These are phyloP conservation scores for Urosaurus nigricauda DNA, from an alignment of 2,797 vertebrate genomes.

Conservation along the genomic window DNA sequence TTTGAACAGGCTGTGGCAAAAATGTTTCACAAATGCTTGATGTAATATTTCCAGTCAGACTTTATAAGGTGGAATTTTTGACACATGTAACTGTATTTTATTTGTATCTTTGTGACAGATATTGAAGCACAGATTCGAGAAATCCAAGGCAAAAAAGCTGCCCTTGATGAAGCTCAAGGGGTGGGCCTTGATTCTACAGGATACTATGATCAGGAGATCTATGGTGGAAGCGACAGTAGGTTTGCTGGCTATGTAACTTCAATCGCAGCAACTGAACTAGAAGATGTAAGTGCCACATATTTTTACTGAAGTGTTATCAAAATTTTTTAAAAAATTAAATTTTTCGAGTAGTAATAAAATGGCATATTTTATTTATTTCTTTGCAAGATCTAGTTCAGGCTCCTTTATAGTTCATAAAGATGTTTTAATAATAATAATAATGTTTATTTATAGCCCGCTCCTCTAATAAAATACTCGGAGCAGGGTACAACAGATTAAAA, in stretches of 20 bases:
- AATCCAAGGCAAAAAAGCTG: slow-evolving; percentile 97
- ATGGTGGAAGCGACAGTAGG: slow-evolving; percentile 96
- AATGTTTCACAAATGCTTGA: background rate
- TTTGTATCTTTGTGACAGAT: slow-evolving; percentile 75
- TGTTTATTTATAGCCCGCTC: too few species aligned
- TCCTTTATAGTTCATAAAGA: background rate
- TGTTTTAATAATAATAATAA: too few species aligned
- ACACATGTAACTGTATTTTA: background rate
- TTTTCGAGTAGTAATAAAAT: background rate
- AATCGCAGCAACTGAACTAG: slow-evolving; percentile 97
- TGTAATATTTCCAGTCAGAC: background rate
- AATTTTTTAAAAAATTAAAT: background rate
- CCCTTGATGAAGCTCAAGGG: slow-evolving; percentile 92
- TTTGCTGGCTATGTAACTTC: slow-evolving; percentile 98
- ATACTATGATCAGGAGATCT: slow-evolving; percentile 97
- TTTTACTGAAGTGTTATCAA: background rate
- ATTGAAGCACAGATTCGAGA: slow-evolving; percentile 99
- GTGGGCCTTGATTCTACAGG: slow-evolving; percentile 98
- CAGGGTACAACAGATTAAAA: too few species aligned
- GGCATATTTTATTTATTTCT: background rate
- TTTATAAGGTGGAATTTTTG: background rate
- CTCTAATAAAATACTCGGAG: too few species aligned
- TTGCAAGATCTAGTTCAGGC: background rate
- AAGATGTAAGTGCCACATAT: slow-evolving; percentile 87
- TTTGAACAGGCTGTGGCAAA: background rate